phyloP scores from a whole-genome alignment of 2,888 invertebrate genomes.

The Esperia sulphurella region DNA sequence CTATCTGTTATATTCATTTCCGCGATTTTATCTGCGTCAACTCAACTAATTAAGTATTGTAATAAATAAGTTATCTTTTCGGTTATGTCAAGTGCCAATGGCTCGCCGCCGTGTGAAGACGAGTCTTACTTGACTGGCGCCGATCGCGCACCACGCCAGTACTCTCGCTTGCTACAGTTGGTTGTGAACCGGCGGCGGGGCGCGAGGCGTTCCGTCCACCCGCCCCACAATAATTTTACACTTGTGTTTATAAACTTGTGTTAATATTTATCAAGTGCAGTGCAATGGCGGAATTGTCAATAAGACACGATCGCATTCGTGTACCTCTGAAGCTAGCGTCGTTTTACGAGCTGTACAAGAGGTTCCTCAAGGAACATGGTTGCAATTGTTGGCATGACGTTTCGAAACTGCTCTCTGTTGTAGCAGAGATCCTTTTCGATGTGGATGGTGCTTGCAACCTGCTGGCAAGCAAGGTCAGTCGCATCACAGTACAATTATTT shows the following conservation, averaged over 20 bases:
- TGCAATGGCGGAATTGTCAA: slow-evolving; percentile 57
- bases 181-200: slow-evolving; percentile 51
- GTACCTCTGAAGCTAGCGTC: slow-evolving; percentile 55
- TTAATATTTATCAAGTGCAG: slow-evolving; percentile 16
- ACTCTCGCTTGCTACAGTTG: slow-evolving; percentile 41
- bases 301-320: slow-evolving; percentile 49
- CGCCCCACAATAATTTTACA: slow-evolving; percentile 37
- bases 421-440: slow-evolving; percentile 70
- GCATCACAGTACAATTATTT: slow-evolving; percentile 5
- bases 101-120: slow-evolving; percentile 18
- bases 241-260: not conserved
- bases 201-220: slow-evolving; percentile 36
- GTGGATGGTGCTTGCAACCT: slow-evolving; percentile 64
- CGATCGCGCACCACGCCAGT: slow-evolving; percentile 24
- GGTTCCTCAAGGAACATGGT: slow-evolving; percentile 70
- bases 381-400: slow-evolving; percentile 75
- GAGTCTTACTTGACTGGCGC: slow-evolving; percentile 25
- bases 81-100: slow-evolving; percentile 6
- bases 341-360: slow-evolving; percentile 68
- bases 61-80: slow-evolving; percentile 9
- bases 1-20: too few relatives aligned
- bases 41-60: too few relatives aligned
- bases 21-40: too few relatives aligned
- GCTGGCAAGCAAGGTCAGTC: slow-evolving; percentile 70
- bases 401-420: slow-evolving; percentile 60